Evolutionary conservation across 53 echinoderm and acorn worm species (phyloP).

Genomic region (Temnopleurus reevesii): DNA sequence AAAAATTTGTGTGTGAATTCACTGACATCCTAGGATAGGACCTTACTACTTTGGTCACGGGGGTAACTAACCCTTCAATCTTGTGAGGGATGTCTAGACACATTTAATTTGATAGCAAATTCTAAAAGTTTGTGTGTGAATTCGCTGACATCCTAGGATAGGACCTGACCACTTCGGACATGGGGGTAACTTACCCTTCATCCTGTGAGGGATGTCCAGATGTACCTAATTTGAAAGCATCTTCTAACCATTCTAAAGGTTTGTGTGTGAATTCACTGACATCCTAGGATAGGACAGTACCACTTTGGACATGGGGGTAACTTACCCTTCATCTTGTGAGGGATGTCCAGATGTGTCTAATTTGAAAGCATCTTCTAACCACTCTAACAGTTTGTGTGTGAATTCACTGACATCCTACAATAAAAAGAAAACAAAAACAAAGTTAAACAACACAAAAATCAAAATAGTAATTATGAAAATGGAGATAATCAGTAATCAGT

Average conservation of each 20-base stretch:
- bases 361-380: slow-evolving; percentile 98
- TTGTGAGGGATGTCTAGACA: slow-evolving; percentile 73
- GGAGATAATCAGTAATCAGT: too few species aligned
- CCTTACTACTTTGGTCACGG: not conserved
- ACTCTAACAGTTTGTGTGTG: slow-evolving; percentile 93
- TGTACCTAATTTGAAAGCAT: slow-evolving; percentile 92
- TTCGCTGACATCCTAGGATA: slow-evolving; percentile 97
- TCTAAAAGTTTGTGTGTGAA: slow-evolving; percentile 97
- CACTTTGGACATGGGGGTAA: not conserved
- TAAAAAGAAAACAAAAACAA: not conserved
- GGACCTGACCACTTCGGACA: not conserved
- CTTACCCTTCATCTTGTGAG: slow-evolving; percentile 76
- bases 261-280: slow-evolving; percentile 99
- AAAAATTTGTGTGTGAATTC: slow-evolving; percentile 97
- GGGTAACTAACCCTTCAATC: slow-evolving; percentile 74
- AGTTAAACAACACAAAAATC: too few species aligned
- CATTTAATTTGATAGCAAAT: slow-evolving; percentile 92
- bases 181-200: slow-evolving; percentile 63
- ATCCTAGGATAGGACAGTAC: slow-evolving; percentile 60
- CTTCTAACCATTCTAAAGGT: slow-evolving; percentile 96
- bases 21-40: slow-evolving; percentile 83
- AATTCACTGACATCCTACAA: slow-evolving; percentile 97
- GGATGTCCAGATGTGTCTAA: slow-evolving; percentile 80
- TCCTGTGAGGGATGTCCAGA: slow-evolving; percentile 74
- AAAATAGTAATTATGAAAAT: too few species aligned